Evolutionary conservation across 2,113 vertebrate species (phyloP), one percentile per base, ranked within the genome.

Genomic region (Corythoichthys intestinalis): DNA sequence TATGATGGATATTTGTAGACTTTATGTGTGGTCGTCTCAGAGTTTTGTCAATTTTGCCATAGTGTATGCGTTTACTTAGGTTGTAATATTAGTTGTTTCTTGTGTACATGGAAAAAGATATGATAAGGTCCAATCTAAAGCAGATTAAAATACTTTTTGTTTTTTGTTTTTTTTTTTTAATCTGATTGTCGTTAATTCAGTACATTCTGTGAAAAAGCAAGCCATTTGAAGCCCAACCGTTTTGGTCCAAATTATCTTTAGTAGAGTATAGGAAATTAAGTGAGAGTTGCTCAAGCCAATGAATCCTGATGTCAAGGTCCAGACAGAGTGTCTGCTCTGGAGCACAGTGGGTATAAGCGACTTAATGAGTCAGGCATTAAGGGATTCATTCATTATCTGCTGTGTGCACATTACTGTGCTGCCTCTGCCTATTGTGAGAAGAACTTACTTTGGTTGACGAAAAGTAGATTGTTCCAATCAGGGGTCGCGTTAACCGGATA

Each of bases 301-400:
- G 66, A 54, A 77, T 59, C 81, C 46, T 35, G 79, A 71, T 60
- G 67, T 14, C 39, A 47, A 37, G 57, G 50, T 74, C 57, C 34
- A 73, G 74, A 79, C 74, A 57, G 52, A 56, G 57, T 6, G 65
- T 69, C 75, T 73, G 64, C 69, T 75, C 44, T 49, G 73, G 15
- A 71, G n/a, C 68, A 66, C 52, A 66, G 0, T 58, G 73, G 76
- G 76, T 79, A 71, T 78, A 68, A 72, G 41, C 39, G 48, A 80
- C 69, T 81, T 83, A 83, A 82, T 86, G 79, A 83, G 82, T 86
- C 77, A 80, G 79, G 70, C 78, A 86, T 84, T 78, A 78, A 54
- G 79, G 72, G 88, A 82, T 86, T 85, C 82, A 86, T 89, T 73
- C 73, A 74, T 85, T 83, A 83, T 87, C 70, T 77, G 75, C 72